Evolutionary conservation across 2,113 vertebrate species (phyloP).

Genomic region (Phrynosoma blainvillii): DNA sequence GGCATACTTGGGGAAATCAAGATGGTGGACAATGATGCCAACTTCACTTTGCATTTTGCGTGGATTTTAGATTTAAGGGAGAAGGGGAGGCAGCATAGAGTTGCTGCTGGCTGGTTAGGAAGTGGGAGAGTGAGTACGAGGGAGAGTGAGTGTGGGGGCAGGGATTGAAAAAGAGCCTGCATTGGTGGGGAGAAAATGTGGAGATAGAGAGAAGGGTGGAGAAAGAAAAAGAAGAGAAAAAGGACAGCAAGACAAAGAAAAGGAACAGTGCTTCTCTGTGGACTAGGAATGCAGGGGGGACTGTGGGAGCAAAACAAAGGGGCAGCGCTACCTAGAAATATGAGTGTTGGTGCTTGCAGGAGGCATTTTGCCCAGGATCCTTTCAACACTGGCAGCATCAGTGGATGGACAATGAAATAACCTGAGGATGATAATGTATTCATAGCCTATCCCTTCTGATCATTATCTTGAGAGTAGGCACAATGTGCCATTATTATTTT

Average conservation of each 20-base stretch:
- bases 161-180: neutral
- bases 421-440: neutral
- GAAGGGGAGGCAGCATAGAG: neutral
- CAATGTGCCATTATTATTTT: neutral
- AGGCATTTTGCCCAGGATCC: too few species aligned
- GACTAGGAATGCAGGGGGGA: too few species aligned
- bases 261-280: too few species aligned
- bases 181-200: neutral
- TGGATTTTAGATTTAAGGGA: too few species aligned
- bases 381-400: neutral
- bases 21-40: too few species aligned
- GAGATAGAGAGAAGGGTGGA: neutral
- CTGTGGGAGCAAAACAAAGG: neutral
- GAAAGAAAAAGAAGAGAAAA: neutral
- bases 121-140: neutral
- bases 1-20: too few species aligned
- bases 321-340: too few species aligned
- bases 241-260: neutral
- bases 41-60: too few species aligned
- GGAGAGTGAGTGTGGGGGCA: neutral
- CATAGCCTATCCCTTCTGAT: neutral
- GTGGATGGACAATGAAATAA: neutral
- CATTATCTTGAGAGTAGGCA: constrained; percentile 30
- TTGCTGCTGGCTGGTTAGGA: neutral
- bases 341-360: too few species aligned